Evolutionary conservation across 2,113 vertebrate species (phyloP), one percentile per base, ranked within the genome.

Genomic region (Muntiacus reevesi): DNA sequence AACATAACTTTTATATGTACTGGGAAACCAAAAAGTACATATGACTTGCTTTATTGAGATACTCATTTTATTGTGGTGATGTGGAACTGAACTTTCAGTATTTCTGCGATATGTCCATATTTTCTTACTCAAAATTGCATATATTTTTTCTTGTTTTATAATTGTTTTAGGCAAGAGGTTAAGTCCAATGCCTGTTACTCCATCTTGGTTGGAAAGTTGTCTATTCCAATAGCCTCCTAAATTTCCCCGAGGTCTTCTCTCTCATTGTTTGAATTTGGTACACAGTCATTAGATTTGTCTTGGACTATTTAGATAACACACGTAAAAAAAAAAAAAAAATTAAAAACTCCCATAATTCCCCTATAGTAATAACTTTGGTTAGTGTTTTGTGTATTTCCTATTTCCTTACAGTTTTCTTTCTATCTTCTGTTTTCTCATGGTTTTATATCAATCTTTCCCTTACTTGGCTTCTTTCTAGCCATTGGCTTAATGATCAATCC

Each of bases 111-210:
- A 15, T 83, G 33, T n/a, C 50, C 0, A 0, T 83, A 47, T 89
- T 89, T 93, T 57, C 55, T 78, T 79, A 14, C 50, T 19, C 40
- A 36, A 50, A 40, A 40, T 50, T 82, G 90, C 33, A 17, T 94
- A n/a, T n/a, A 78, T 92, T 67, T 79, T 89, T 43, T 30, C 10
- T 89, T 82, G 2, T 84, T 90, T 87, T 96, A 45, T 84, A 17
- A 60, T 79, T 96, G 43, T 85, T 81, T 97, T 95, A 91, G 47
- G 25, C 67, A 97, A 55, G 19, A 97, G 7, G 7, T 54, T 88
- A 91, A 90, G 92, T 87, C 45, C 9, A 83, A 28, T 25, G 40
- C 52, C 82, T 87, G 21, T 87, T 82, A 55, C 1, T 83, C 59
- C 12, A 64, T 40, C 43, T 86, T 86, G 33, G 28, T 14, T 43